A percentile compares a stretch with the other conserved stretches of the same genome.
These are phyloP conservation scores for Darwinula stevensoni DNA, from an alignment of 2,888 invertebrate genomes.

Conservation along the genomic window DNA sequence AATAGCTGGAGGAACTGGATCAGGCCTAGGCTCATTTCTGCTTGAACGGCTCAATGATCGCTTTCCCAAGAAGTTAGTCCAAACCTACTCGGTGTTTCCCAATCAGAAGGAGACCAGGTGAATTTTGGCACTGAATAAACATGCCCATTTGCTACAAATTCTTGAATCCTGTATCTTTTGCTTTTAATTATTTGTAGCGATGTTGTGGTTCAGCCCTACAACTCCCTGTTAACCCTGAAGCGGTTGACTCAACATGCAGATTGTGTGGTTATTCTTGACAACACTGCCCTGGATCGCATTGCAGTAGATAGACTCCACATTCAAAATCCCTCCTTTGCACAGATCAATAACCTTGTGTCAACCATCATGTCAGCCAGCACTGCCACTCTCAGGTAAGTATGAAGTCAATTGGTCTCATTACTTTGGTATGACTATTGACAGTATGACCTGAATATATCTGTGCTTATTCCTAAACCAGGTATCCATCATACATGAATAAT, in stretches of 20 bases:
- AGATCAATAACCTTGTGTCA: slow-evolving; percentile 87
- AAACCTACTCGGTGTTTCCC: slow-evolving; percentile 97
- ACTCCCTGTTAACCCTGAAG: slow-evolving; percentile 74
- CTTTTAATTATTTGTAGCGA: slow-evolving; percentile 30
- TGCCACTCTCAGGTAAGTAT: slow-evolving; percentile 45
- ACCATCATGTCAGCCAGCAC: slow-evolving; percentile 98
- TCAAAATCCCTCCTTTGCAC: slow-evolving; percentile 80
- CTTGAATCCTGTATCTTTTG: too few relatives aligned
- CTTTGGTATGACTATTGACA: too few relatives aligned
- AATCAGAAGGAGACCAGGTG: slow-evolving; percentile 79
- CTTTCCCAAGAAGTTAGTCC: slow-evolving; percentile 88
- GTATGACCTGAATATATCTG: not conserved
- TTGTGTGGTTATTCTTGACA: slow-evolving; percentile 87
- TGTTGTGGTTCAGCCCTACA: slow-evolving; percentile 87
- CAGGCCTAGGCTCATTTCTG: slow-evolving; percentile 92
- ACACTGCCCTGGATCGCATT: slow-evolving; percentile 77
- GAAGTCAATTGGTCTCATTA: slow-evolving; percentile 14
- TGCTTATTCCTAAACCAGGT: slow-evolving; percentile 23
- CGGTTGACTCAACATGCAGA: slow-evolving; percentile 82
- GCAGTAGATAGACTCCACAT: slow-evolving; percentile 77
- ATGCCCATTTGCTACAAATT: too few relatives aligned
- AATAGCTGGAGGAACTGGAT: slow-evolving; percentile 96
- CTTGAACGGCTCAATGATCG: slow-evolving; percentile 62
- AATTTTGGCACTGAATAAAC: slow-evolving; percentile 6
- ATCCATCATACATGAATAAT: slow-evolving; percentile 96